Evolutionary conservation across 2,888 invertebrate species (phyloP).

Genomic region (Clanis bilineata): DNA sequence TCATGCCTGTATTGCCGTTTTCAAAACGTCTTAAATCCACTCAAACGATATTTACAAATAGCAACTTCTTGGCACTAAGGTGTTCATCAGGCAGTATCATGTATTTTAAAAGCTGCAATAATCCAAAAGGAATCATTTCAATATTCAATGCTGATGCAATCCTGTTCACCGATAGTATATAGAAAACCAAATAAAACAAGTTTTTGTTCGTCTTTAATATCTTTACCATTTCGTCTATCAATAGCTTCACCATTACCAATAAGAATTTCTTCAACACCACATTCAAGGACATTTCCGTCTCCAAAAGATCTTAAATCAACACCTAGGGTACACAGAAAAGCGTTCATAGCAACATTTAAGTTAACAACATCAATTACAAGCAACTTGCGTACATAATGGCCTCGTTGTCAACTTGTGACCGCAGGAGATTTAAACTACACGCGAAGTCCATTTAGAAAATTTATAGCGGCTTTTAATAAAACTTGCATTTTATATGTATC

Average conservation of each 20-base stretch:
- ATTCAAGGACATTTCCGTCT: neutral
- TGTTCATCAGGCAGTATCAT: too few species aligned
- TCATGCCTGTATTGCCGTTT: too few species aligned
- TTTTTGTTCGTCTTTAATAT: neutral
- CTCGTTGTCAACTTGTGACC: conserved; percentile 18
- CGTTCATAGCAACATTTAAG: conserved; percentile 14
- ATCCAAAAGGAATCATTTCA: too few species aligned
- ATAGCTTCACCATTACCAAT: neutral
- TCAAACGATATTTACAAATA: too few species aligned
- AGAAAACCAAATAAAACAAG: too few species aligned
- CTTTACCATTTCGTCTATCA: neutral
- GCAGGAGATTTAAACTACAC: conserved; percentile 31
- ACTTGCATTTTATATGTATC: conserved; percentile 30
- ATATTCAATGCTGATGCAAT: too few species aligned
- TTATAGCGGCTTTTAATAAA: conserved; percentile 32
- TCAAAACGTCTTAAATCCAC: too few species aligned
- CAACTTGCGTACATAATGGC: conserved; percentile 21
- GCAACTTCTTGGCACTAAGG: too few species aligned
- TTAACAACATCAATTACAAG: conserved; percentile 20
- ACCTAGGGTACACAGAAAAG: conserved; percentile 9
- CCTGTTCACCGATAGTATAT: too few species aligned
- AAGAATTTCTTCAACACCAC: neutral
- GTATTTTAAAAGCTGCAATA: too few species aligned
- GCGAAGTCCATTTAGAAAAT: conserved; percentile 40
- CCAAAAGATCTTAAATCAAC: neutral